phyloP scores from a whole-genome alignment of 1,140 invertebrate genomes.

The Popillia japonica region DNA sequence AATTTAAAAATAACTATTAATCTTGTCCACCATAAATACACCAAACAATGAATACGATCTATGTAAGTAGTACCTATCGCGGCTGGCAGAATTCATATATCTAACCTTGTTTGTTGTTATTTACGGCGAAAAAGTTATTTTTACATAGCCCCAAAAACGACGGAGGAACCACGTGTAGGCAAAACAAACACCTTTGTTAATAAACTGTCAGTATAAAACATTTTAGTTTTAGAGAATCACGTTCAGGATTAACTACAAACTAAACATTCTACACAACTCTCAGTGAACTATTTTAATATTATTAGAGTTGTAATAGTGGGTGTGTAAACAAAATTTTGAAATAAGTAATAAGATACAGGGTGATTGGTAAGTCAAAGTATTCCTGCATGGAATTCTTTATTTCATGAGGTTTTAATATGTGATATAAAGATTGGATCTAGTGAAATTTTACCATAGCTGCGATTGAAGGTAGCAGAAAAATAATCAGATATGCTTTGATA shows the following conservation, averaged over 20 bases:
- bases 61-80: background rate
- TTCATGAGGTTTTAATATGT: no score
- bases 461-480: no score
- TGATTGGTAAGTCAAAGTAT: no score
- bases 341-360: no score
- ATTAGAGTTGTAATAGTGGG: no score
- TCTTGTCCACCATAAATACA: background rate
- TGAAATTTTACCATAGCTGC: no score
- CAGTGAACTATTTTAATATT: no score
- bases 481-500: no score
- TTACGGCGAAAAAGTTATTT: background rate
- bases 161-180: background rate
- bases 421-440: no score
- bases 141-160: conserved; percentile 5
- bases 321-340: no score
- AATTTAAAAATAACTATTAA: conserved; percentile 4
- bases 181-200: conserved; percentile 19
- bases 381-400: no score
- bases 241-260: background rate
- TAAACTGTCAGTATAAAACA: conserved; percentile 15
- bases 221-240: background rate
- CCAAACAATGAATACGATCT: background rate
- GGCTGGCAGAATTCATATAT: background rate
- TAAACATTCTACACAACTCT: no score
- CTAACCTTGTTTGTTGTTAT: conserved; percentile 2